Conservation (phyloP, 2,797 vertebrate species). For the Sandelia bainsii region DNA sequence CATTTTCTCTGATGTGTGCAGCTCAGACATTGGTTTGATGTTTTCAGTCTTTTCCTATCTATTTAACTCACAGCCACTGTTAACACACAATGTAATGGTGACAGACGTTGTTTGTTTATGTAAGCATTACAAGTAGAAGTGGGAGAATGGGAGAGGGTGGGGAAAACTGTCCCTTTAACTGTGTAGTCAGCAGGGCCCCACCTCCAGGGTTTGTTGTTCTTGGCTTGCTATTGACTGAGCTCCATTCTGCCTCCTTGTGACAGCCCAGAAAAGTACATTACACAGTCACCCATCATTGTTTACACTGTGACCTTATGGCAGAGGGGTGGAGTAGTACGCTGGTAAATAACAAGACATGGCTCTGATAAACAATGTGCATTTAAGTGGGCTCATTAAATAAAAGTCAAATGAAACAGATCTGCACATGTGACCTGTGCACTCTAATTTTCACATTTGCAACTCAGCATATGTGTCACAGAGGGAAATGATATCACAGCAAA, state of each 20-base stretch:
- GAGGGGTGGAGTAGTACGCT: conserved; percentile 53
- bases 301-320: conserved; percentile 41
- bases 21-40: conserved; percentile 28
- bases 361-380: conserved; percentile 6
- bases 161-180: conserved; percentile 75
- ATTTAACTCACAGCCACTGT: conserved; percentile 31
- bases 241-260: conserved; percentile 77
- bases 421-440: neutral
- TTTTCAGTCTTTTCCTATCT: conserved; percentile 24
- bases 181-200: conserved; percentile 69
- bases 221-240: conserved; percentile 60
- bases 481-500: conserved; percentile 11
- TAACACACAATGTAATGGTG: conserved; percentile 43
- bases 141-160: conserved; percentile 53
- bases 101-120: conserved; percentile 72
- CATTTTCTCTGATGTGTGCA: conserved; percentile 15
- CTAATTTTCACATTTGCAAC: neutral
- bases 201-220: conserved; percentile 79
- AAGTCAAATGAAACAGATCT: conserved; percentile 7
- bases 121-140: conserved; percentile 61
- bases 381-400: neutral
- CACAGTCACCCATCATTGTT: conserved; percentile 57
- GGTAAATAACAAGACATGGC: conserved; percentile 28
- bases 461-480: conserved; percentile 9
- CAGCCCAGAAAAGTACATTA: conserved; percentile 38